phyloP scores from a whole-genome alignment of 2,113 vertebrate genomes.

The Coracopsis vasa region DNA sequence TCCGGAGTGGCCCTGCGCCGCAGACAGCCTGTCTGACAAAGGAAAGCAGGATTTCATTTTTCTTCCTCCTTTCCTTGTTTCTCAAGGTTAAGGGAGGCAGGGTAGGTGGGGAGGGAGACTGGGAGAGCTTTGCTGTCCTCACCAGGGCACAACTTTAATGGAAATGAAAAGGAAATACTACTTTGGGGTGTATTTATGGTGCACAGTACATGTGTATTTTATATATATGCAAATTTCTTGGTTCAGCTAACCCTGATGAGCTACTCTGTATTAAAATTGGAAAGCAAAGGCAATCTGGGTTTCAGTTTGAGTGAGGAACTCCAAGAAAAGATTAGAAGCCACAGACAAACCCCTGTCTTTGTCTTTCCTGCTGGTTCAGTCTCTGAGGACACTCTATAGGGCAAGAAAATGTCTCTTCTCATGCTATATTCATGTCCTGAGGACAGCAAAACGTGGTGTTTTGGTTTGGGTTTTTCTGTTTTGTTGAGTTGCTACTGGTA shows the following conservation, averaged over 20 bases:
- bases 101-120: not conserved
- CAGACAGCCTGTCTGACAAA: constrained; percentile 23
- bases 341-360: not conserved
- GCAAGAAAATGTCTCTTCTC: not conserved
- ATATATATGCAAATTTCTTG: not conserved
- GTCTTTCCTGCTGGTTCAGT: not conserved
- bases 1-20: constrained; percentile 8
- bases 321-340: not conserved
- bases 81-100: constrained; percentile 20
- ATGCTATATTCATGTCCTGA: not conserved
- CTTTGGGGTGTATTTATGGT: not conserved
- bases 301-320: not conserved
- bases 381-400: not conserved
- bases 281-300: not conserved
- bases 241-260: not conserved
- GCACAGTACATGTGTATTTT: not conserved
- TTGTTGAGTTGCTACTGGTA: not conserved
- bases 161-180: not conserved
- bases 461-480: not conserved
- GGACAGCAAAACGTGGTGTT: not conserved
- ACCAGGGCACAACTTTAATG: not conserved
- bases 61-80: constrained; percentile 10
- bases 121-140: not conserved
- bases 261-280: not conserved
- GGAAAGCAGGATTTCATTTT: not conserved